Evolutionary conservation across 2,888 invertebrate species (phyloP), one percentile per base, ranked within the genome.

Genomic region (Spilosoma lubricipeda): DNA sequence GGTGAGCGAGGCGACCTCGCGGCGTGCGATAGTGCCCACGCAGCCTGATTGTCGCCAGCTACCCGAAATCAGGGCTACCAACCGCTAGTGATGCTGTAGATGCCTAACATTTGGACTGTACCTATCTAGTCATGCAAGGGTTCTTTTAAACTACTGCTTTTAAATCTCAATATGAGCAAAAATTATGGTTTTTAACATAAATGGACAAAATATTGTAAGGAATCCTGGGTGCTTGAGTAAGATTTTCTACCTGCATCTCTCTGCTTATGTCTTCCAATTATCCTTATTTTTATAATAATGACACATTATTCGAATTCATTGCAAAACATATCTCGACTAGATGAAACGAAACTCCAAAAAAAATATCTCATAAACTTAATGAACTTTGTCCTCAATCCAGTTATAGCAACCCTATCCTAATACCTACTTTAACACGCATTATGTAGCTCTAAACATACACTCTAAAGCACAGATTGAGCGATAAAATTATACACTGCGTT

Each of bases 1-100:
- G 95, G 95, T 94, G 94, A 94, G 92, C 94, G 92, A 90, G 84
- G 90, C 93, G 90, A 93, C 94, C 94, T 94, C 95, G 94, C 93
- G 92, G 88, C 85, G 81, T 83, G 74, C 83, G 94, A 94, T 94
- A 94, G 92, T 88, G 93, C 95, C 95, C 95, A 94, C 95, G 95
- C 95, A 95, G 95, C 93, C 95, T 90, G 94, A 93, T 93, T 94
- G 95, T 95, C 95, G 94, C 95, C 95, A 89, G 85, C 90, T 83
- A 89, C 85, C 88, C 89, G 85, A 91, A 90, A 87, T 88, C 87
- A 89, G 84, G 84, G 84, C 82, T 85, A 80, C 45, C 85, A 75
- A 67, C 52, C 9, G 52, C 9, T 52, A 42, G 23, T 59, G 59
- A 30, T 27, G 27, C 39, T 30, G 27, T 27, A 30, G 45, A 11